These are phyloP conservation scores for Astyanax mexicanus DNA, from an alignment of 2,797 vertebrate species.

Conservation along the genomic window DNA sequence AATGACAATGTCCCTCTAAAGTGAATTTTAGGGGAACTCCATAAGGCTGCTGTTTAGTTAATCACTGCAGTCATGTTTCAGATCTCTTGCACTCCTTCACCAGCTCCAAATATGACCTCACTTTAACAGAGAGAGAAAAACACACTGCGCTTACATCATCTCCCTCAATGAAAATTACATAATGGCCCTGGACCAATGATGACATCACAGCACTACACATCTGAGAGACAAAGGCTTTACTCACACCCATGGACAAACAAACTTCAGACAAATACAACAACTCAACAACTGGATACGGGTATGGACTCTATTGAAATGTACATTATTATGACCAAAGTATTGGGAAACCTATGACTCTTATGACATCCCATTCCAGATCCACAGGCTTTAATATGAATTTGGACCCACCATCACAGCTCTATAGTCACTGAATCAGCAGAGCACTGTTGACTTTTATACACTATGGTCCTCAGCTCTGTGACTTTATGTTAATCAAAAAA, in stretches of 20 bases:
- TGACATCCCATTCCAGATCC: too few relatives aligned
- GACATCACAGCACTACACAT: slow-evolving; percentile 47
- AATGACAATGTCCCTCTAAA: background rate
- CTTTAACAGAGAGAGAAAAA: slow-evolving; percentile 33
- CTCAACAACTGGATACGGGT: background rate
- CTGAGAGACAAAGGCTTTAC: slow-evolving; percentile 60
- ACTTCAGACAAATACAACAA: slow-evolving; percentile 30
- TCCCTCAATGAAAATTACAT: slow-evolving; percentile 78
- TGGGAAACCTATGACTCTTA: too few relatives aligned
- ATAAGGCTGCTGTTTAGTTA: background rate
- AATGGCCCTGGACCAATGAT: slow-evolving; percentile 68
- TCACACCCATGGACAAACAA: slow-evolving; percentile 40
- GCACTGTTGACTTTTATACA: too few relatives aligned
- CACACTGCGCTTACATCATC: slow-evolving; percentile 71
- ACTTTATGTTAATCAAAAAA: too few relatives aligned
- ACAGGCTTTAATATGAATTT: too few relatives aligned
- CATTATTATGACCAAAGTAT: too few relatives aligned
- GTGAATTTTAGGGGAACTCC: background rate
- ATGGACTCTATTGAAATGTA: too few relatives aligned
- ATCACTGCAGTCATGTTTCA: background rate
- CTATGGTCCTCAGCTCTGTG: too few relatives aligned
- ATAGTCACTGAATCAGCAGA: too few relatives aligned
- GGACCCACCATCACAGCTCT: too few relatives aligned
- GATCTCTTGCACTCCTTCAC: background rate
- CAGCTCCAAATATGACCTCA: slow-evolving; percentile 12